Base-by-base conservation (phyloP, 1,140 invertebrate genomes). In the Zaprionus vittiger region DNA sequence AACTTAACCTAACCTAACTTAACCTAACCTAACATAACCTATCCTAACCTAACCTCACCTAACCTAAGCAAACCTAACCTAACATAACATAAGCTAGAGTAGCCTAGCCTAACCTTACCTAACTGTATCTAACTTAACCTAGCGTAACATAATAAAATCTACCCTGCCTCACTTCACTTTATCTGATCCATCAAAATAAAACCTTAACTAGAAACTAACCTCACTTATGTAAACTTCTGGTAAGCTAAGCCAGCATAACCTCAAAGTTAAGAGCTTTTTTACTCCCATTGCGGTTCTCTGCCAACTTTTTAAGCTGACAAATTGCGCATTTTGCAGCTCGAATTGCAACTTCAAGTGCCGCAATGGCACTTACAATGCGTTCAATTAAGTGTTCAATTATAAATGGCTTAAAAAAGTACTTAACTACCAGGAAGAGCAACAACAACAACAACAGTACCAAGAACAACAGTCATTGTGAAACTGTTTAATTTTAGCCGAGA, bases 301-400 rank as follows among this genome's bases (percentile, higher is more conserved):
- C 12, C 20, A 52, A 52, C 47, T 52, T 52, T 52, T 52, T 52
- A 52, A 52, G 47, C 47, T 52, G 47, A 52, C 47, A 52, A 52
- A 52, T 52, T 52, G 17, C 47, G n/a, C 41, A 17, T 47, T 47
- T 24, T n/a, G 54, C 15, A 56, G 54, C 24, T 22, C 20, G 47
- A 49, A 14, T 11, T 14, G 47, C 20, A 11, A 20, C 17, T 49
- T 49, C 54, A 34, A 49, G 5, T 68, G 41, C 31, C 41, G 47
- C 60, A 55, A 67, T 73, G 49, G 77, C 68, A 71, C 65, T 80
- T 80, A 72, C 75, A 83, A 59, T 80, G 67, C 75, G 20, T 73
- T 79, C 77, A 89, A 89, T 89, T 79, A 83, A 78, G 57, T 78
- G 83, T 84, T 87, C 83, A 86, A 86, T 86, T 86, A 86, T 77